Percentiles rank a stretch among this genome's conserved stretches.
Evolutionary conservation across 2,888 invertebrate species (phyloP).

Genomic region (Dione juno): DNA sequence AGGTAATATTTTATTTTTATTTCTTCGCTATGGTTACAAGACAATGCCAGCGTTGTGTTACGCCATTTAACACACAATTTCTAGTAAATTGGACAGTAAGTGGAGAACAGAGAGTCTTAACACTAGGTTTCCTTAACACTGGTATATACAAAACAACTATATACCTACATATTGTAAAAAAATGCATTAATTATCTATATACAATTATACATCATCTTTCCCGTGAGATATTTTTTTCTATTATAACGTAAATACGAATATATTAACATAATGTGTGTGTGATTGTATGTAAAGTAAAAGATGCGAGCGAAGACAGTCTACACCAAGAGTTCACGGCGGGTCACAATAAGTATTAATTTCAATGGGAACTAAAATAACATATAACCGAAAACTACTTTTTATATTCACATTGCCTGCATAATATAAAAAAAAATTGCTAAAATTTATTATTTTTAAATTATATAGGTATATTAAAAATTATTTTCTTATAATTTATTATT

Average conservation of each 20-base stretch:
- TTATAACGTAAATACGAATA: not conserved
- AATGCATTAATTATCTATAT: no score
- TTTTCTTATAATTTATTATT: no score
- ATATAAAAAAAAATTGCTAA: no score
- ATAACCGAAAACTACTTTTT: not conserved
- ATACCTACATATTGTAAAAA: not conserved
- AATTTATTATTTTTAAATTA: no score
- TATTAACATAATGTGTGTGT: constrained; percentile 1
- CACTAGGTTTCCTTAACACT: no score
- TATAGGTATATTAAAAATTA: no score
- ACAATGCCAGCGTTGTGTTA: not conserved
- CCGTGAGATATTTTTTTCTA: not conserved
- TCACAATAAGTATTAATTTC: not conserved
- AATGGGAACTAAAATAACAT: not conserved
- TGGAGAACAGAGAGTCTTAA: not conserved
- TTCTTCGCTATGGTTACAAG: no score
- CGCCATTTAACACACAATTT: not conserved
- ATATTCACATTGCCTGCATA: no score
- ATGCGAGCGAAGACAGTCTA: no score
- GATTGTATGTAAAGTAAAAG: not conserved
- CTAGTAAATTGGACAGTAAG: not conserved
- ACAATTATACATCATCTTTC: not conserved
- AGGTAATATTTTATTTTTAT: no score
- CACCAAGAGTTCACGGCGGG: constrained; percentile 1
- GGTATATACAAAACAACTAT: no score